Evolutionary conservation across 2,888 invertebrate species (phyloP).

Genomic region (Rhagium mordax): DNA sequence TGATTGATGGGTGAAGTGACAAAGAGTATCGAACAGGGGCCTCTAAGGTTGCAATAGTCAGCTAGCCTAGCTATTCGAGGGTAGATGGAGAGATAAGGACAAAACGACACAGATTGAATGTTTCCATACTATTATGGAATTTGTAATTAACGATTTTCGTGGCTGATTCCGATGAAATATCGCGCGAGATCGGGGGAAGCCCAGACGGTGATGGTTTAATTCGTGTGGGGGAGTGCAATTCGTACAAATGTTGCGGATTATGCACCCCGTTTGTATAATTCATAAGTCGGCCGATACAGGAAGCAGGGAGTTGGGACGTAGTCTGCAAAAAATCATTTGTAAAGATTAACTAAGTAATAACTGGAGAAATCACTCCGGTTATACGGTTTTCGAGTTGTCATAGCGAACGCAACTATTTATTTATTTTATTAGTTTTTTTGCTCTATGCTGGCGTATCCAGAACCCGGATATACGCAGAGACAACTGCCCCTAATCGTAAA

Average conservation of each 20-base stretch:
- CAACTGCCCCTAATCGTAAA: too few species aligned
- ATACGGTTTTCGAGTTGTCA: too few species aligned
- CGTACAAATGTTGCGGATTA: not conserved
- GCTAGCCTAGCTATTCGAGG: constrained; percentile 6
- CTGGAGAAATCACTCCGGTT: too few species aligned
- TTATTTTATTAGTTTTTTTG: too few species aligned
- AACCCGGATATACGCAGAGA: too few species aligned
- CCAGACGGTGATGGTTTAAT: constrained; percentile 15
- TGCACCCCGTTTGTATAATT: constrained; percentile 9
- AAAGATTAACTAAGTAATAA: too few species aligned
- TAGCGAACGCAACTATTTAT: too few species aligned
- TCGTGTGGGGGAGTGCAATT: not conserved
- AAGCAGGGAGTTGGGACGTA: not conserved
- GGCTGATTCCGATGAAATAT: constrained; percentile 15
- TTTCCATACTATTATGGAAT: constrained; percentile 20
- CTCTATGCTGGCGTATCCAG: too few species aligned
- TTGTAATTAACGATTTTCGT: constrained; percentile 29
- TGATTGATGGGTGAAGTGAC: constrained; percentile 35
- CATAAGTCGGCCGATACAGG: not conserved
- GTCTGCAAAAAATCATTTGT: not conserved
- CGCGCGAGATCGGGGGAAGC: not conserved
- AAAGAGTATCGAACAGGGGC: constrained; percentile 19
- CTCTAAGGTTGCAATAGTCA: constrained; percentile 19
- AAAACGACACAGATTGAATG: constrained; percentile 28
- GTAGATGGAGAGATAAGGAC: constrained; percentile 32